These are phyloP conservation scores for Dunckerocampus dactyliophorus DNA, from an alignment of 2,113 vertebrate species.

Conservation along the genomic window DNA sequence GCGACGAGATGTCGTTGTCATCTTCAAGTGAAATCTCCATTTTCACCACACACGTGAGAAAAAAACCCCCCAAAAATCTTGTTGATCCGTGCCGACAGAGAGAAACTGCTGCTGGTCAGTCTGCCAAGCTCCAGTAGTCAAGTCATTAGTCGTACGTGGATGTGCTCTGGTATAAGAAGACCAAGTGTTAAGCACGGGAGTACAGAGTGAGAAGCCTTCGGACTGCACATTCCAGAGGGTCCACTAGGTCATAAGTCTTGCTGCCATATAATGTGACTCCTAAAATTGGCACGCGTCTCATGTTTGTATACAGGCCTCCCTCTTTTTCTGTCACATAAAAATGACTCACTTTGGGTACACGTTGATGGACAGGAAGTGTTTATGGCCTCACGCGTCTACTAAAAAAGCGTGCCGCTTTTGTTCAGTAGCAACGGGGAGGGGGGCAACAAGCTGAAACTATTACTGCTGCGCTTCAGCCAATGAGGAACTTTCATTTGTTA, in stretches of 20 bases:
- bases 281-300: conserved; percentile 52
- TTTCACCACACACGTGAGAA: neutral
- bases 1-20: fast-evolving
- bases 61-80: too few species aligned
- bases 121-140: conserved; percentile 31
- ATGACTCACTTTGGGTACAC: too few species aligned
- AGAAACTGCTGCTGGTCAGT: conserved; percentile 71
- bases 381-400: too few species aligned
- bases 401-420: too few species aligned
- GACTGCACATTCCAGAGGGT: conserved; percentile 34
- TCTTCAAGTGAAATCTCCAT: conserved; percentile 37
- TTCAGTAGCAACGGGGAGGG: too few species aligned
- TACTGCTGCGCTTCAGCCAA: too few species aligned
- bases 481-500: too few species aligned
- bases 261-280: conserved; percentile 5
- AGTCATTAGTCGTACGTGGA: conserved; percentile 21
- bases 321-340: neutral
- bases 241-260: conserved; percentile 18
- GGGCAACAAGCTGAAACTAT: too few species aligned
- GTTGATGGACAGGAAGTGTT: too few species aligned
- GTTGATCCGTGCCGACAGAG: neutral
- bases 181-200: too few species aligned
- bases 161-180: conserved; percentile 37
- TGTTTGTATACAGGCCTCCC: conserved; percentile 44
- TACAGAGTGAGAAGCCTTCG: conserved; percentile 10